A percentile compares a stretch with the other conserved stretches of the same genome.
Conservation (phyloP, 37 sponge, comb jelly and placozoan species). For the Cliona cf. orientalis region DNA sequence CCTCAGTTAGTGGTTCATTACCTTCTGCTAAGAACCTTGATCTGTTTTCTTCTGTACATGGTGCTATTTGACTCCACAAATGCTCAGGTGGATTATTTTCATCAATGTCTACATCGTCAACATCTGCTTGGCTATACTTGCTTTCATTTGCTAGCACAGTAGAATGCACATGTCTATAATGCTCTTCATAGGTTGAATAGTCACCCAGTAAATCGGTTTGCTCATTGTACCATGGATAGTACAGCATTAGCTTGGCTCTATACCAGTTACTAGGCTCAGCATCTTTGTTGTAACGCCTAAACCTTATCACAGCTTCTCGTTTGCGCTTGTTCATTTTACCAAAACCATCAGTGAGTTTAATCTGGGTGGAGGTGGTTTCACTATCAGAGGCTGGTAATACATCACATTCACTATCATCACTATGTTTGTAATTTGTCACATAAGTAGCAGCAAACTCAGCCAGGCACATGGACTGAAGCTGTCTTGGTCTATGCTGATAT, state of each 20-base stretch:
- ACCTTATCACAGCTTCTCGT: background rate
- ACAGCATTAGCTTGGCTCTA: slow-evolving; percentile 19
- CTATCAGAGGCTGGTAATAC: background rate
- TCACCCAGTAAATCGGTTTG: slow-evolving; percentile 20
- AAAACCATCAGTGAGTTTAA: slow-evolving; percentile 20
- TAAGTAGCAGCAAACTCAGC: slow-evolving; percentile 38
- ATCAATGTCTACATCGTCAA: slow-evolving; percentile 6
- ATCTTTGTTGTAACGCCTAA: too few relatives aligned
- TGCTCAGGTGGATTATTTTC: slow-evolving; percentile 34
- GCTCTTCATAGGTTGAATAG: slow-evolving; percentile 11
- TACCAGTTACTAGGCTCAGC: slow-evolving; percentile 35
- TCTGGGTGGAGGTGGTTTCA: background rate
- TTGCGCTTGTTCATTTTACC: slow-evolving; percentile 10
- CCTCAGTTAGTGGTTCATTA: background rate
- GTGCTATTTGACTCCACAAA: slow-evolving; percentile 28
- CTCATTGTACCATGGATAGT: too few relatives aligned
- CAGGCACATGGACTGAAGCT: slow-evolving; percentile 14
- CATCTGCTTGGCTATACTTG: background rate
- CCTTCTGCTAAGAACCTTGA: background rate
- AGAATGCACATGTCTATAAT: background rate
- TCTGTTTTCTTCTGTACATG: slow-evolving; percentile 9
- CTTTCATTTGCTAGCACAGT: background rate
- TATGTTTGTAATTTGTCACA: background rate
- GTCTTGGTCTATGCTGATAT: slow-evolving; percentile 43
- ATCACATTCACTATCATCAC: background rate